Conservation (phyloP, 2,888 invertebrate genomes). For the Meandrusa payeni region DNA sequence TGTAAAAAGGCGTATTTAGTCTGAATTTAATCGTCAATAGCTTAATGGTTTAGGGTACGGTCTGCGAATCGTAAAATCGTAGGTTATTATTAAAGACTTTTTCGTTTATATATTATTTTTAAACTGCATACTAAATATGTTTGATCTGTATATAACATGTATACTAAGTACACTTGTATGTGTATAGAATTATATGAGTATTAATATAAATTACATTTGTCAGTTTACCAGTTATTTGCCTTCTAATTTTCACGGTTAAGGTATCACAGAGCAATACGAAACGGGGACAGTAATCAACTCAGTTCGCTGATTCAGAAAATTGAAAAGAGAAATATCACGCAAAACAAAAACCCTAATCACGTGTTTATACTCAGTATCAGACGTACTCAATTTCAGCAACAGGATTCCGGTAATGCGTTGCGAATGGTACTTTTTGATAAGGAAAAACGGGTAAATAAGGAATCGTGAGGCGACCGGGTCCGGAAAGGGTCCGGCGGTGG, state of each 20-base stretch:
- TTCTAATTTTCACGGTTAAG: slow-evolving; percentile 1
- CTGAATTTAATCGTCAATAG: too few relatives aligned
- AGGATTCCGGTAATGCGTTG: slow-evolving; percentile 65
- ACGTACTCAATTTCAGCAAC: slow-evolving; percentile 60
- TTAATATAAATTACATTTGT: too few relatives aligned
- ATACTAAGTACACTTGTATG: too few relatives aligned
- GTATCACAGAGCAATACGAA: slow-evolving; percentile 13
- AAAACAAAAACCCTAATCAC: slow-evolving; percentile 49
- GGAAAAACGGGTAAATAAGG: slow-evolving; percentile 77
- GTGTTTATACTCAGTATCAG: slow-evolving; percentile 37
- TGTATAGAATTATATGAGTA: too few relatives aligned
- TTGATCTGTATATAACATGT: too few relatives aligned
- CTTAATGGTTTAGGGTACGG: too few relatives aligned
- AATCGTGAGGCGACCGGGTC: slow-evolving; percentile 45
- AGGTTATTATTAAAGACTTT: too few relatives aligned
- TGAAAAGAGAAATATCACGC: slow-evolving; percentile 41
- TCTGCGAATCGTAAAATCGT: too few relatives aligned
- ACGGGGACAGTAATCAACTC: slow-evolving; percentile 35
- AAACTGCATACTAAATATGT: too few relatives aligned
- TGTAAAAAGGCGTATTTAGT: too few relatives aligned
- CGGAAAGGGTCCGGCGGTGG: slow-evolving; percentile 53
- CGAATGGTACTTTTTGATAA: slow-evolving; percentile 73
- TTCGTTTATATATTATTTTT: too few relatives aligned
- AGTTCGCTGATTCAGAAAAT: slow-evolving; percentile 40
- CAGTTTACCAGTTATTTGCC: slow-evolving; percentile 14